These are phyloP conservation scores for Microtus richardsoni DNA, from an alignment of 2,113 vertebrate genomes.

Conservation along the genomic window DNA sequence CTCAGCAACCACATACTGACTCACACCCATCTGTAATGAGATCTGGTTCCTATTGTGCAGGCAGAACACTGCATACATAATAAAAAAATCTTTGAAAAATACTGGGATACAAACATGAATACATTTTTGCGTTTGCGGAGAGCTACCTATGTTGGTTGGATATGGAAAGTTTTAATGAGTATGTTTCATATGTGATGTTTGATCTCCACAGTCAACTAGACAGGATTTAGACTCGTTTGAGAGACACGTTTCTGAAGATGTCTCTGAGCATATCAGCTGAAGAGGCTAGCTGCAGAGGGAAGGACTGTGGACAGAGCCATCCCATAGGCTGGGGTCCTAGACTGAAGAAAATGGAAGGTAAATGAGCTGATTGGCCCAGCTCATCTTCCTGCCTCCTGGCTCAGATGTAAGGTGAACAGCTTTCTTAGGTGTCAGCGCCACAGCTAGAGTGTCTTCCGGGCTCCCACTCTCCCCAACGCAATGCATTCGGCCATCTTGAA, in stretches of 20 bases:
- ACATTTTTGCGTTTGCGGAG: background rate
- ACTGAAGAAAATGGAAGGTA: background rate
- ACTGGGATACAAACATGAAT: background rate
- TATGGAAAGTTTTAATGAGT: background rate
- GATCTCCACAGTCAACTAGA: background rate
- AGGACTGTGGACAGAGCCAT: background rate
- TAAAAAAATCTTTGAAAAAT: too few species aligned
- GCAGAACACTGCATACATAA: too few species aligned
- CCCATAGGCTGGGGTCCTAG: too few species aligned
- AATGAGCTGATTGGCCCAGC: too few species aligned
- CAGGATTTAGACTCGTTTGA: background rate
- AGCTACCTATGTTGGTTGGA: background rate
- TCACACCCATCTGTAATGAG: too few species aligned
- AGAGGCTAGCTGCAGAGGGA: background rate
- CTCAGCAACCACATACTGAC: too few species aligned
- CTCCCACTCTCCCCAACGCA: background rate
- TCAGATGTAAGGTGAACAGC: too few species aligned
- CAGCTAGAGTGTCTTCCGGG: background rate
- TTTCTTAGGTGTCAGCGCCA: background rate
- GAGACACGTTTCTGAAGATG: background rate
- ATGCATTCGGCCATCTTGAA: background rate
- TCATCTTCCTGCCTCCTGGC: background rate
- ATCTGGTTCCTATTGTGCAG: too few species aligned
- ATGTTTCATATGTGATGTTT: background rate
- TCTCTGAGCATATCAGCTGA: background rate